Percentiles rank a stretch among this genome's conserved stretches.
phyloP scores from a whole-genome alignment of 2,888 invertebrate species.

The Monochamus alternatus region DNA sequence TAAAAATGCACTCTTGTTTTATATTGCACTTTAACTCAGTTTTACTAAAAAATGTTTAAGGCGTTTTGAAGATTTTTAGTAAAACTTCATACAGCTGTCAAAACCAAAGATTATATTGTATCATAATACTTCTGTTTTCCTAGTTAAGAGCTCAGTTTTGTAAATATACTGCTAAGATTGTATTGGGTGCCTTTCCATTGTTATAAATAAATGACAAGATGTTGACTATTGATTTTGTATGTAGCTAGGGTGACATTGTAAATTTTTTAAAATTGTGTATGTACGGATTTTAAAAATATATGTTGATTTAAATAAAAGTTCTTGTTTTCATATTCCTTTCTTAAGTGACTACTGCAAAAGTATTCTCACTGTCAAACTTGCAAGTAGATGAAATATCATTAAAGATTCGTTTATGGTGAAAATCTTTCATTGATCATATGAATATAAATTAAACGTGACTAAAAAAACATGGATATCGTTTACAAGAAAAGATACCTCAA shows the following conservation, averaged over 20 bases:
- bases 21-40: slow-evolving; percentile 67
- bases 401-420: too few relatives aligned
- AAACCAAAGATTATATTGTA: slow-evolving; percentile 67
- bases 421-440: too few relatives aligned
- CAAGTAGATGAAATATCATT: too few relatives aligned
- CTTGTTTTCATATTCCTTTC: slow-evolving; percentile 23
- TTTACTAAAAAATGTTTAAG: slow-evolving; percentile 64
- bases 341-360: not conserved
- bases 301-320: slow-evolving; percentile 55
- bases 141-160: slow-evolving; percentile 41
- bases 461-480: too few relatives aligned
- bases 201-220: slow-evolving; percentile 46
- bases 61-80: slow-evolving; percentile 61
- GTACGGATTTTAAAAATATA: slow-evolving; percentile 58
- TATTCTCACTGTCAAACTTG: too few relatives aligned
- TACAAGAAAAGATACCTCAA: too few relatives aligned
- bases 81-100: slow-evolving; percentile 71
- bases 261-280: slow-evolving; percentile 54
- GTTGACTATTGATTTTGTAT: slow-evolving; percentile 46
- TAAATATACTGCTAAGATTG: slow-evolving; percentile 52
- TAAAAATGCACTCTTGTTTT: slow-evolving; percentile 62
- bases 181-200: slow-evolving; percentile 57
- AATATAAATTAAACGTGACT: too few relatives aligned
- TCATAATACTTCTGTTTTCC: slow-evolving; percentile 33
- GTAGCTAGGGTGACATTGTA: slow-evolving; percentile 52